phyloP scores from a whole-genome alignment of 2,888 invertebrate genomes.

The Deroplatys truncata region DNA sequence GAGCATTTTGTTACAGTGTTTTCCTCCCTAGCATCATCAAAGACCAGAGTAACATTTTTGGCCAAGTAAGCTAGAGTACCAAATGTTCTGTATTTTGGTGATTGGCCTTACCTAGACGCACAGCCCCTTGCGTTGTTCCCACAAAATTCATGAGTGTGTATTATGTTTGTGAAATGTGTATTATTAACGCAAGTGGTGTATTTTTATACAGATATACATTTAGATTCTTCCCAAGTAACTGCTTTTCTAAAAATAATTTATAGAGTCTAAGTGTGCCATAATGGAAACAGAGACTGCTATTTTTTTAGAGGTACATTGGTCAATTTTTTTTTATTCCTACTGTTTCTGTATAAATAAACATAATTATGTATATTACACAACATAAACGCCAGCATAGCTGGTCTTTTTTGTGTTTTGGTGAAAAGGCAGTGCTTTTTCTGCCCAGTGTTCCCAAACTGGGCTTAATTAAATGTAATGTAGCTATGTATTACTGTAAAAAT shows the following conservation, averaged over 20 bases:
- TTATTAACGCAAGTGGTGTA: background rate
- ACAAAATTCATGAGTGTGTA: background rate
- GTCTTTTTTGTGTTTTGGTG: background rate
- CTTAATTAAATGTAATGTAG: background rate
- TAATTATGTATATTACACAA: background rate
- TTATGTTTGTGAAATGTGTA: background rate
- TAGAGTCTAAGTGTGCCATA: background rate
- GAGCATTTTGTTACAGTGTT: background rate
- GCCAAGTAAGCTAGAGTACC: background rate
- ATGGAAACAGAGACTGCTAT: background rate
- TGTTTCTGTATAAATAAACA: background rate
- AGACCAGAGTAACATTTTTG: no score
- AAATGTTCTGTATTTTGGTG: background rate
- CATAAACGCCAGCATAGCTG: background rate
- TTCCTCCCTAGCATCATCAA: background rate
- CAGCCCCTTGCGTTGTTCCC: background rate
- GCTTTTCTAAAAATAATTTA: background rate
- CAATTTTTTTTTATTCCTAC: background rate
- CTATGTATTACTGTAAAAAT: background rate
- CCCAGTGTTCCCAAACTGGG: background rate
- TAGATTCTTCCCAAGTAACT: background rate
- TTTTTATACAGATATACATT: background rate
- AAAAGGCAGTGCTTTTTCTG: background rate
- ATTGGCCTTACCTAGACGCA: background rate
- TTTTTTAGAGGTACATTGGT: background rate